A percentile compares a stretch with the other conserved stretches of the same genome.
Evolutionary conservation across 2,113 vertebrate species (phyloP).

Genomic region (Theristicus caerulescens): DNA sequence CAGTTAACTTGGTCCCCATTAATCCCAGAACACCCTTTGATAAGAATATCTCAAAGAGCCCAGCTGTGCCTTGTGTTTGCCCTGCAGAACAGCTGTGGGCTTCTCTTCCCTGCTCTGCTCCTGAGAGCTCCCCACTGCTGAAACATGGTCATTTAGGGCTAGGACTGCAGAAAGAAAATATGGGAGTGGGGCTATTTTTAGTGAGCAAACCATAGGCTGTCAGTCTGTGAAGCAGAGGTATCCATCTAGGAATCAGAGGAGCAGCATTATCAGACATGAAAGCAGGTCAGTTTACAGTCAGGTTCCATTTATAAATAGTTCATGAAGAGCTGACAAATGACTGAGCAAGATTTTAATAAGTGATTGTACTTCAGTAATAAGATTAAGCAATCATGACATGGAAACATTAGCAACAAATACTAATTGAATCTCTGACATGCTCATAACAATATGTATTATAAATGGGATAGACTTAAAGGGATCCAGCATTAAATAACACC

Average conservation of each 20-base stretch:
- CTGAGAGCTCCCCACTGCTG: background rate
- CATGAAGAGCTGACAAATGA: background rate
- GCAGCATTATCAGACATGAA: accelerated
- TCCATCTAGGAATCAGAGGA: background rate
- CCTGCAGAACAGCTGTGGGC: background rate
- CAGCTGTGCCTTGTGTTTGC: background rate
- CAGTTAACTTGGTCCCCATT: background rate
- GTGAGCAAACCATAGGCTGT: background rate
- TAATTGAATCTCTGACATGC: background rate
- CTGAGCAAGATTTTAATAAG: background rate
- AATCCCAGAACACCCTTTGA: background rate
- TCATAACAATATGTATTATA: background rate
- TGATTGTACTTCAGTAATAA: background rate
- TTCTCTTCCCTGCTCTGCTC: background rate
- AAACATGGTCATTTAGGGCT: background rate
- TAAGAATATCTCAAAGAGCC: background rate
- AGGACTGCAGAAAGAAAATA: background rate
- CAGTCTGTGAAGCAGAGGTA: background rate
- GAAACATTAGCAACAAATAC: slow-evolving; percentile 1
- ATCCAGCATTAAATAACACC: background rate
- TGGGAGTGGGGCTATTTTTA: background rate
- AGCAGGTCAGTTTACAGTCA: background rate
- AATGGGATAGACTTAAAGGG: background rate
- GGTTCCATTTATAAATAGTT: background rate
- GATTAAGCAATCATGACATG: slow-evolving; percentile 1